Base-by-base conservation (phyloP, 2,797 vertebrate species). In the Tragopan temminckii region DNA sequence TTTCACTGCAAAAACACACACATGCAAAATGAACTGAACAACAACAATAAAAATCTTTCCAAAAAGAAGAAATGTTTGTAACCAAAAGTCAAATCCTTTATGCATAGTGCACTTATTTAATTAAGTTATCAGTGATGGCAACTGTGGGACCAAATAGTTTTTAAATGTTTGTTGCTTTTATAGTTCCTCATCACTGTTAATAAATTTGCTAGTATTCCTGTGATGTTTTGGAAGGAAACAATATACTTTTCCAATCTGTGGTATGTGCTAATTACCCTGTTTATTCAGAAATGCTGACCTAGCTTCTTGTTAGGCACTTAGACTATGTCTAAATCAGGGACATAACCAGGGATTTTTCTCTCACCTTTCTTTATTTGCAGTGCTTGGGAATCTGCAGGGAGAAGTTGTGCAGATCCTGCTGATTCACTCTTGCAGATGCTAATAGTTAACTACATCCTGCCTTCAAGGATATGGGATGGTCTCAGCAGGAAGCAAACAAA, bases 341-440 rank as follows among this genome's bases (percentile, higher is more conserved):
- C 57, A 33, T 61, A 84, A 84, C 11, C 50, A 72, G 42, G 62
- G 23, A 24, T 78, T 89, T 95, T 94, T 80, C 45, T 64, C 53
- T 80, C 81, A 27, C 52, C 24, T 84, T 74, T n/a, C 57, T 84
- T 93, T 55, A 78, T 95, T 86, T 88, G 63, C 85, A 42, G 48
- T 42, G 55, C 85, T 63, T 85, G 63, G 80, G 72, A 63, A n/a
- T 94, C 93, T 96, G 85, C 91, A 94, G 83, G 69, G 63, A 79
- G 80, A 88, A 93, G 64, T 80, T 89, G 68, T 59, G 31, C 58
- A 62, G 79, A 92, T 92, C 93, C 90, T 96, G 94, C 94, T 95
- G 94, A 95, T 95, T 96, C 94, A 95, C 88, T 93, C 81, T 69
- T 50, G 38, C 43, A 89, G 66, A 92, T 92, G 89, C 62, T 89